Conservation (phyloP, 2,113 vertebrate genomes). For the Rana temporaria region DNA sequence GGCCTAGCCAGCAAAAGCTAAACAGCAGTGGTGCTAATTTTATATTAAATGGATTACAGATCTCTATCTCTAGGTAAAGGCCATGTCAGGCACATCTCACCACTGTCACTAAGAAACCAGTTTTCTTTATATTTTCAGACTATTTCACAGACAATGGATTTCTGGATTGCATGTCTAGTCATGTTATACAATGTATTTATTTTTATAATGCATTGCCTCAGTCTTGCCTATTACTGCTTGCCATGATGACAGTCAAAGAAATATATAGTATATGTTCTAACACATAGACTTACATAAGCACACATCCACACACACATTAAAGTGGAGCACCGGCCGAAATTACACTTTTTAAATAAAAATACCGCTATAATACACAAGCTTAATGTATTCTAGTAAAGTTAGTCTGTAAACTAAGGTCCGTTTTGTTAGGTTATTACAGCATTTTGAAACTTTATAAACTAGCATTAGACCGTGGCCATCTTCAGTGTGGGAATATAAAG, state of each 20-base stretch:
- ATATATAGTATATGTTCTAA: not conserved
- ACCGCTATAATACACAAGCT: too few relatives aligned
- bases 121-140: conserved; percentile 23
- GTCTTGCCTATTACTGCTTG: conserved; percentile 5
- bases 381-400: too few relatives aligned
- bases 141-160: conserved; percentile 45
- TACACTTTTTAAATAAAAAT: too few relatives aligned
- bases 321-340: too few relatives aligned
- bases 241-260: not conserved
- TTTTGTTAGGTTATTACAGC: too few relatives aligned
- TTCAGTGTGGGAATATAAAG: too few relatives aligned
- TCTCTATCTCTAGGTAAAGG: conserved; percentile 1
- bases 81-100: not conserved
- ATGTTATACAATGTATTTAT: conserved; percentile 37
- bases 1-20: too few relatives aligned
- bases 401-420: too few relatives aligned
- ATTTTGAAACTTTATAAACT: too few relatives aligned
- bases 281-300: too few relatives aligned
- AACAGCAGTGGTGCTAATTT: not conserved
- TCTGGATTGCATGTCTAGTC: conserved; percentile 35
- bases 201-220: conserved; percentile 14
- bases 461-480: too few relatives aligned
- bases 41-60: not conserved
- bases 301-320: not conserved
- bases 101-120: not conserved